These are phyloP conservation scores for Dromaius novaehollandiae DNA, from an alignment of 2,113 vertebrate species.

Conservation along the genomic window DNA sequence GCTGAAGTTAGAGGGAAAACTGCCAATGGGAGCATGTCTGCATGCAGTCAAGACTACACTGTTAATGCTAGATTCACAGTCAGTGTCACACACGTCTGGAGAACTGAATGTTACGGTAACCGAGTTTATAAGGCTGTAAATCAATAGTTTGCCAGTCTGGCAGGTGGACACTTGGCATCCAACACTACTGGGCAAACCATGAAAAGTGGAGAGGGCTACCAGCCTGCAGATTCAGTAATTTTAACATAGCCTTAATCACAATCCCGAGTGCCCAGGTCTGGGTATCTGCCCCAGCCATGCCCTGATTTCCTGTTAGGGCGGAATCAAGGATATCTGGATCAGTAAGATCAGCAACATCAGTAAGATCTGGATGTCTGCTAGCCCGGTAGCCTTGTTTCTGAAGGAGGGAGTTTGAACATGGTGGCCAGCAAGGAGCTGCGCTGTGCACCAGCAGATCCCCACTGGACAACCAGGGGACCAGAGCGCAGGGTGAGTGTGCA, in stretches of 20 bases:
- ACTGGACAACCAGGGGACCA: background rate
- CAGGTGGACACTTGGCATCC: background rate
- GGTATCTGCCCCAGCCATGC: too few relatives aligned
- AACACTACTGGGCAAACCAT: background rate
- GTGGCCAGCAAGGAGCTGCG: background rate
- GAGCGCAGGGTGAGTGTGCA: background rate
- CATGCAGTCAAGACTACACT: background rate
- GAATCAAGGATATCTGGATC: too few relatives aligned
- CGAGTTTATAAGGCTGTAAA: background rate
- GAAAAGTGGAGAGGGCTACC: too few relatives aligned
- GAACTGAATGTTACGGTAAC: background rate
- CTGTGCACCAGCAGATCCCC: background rate
- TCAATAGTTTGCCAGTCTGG: background rate
- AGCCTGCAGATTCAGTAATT: too few relatives aligned
- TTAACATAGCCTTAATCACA: too few relatives aligned
- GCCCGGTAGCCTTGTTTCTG: too few relatives aligned
- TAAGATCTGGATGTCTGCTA: too few relatives aligned
- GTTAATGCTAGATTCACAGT: rapidly evolving
- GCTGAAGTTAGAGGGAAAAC: background rate
- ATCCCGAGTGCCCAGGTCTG: too few relatives aligned
- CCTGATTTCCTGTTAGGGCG: too few relatives aligned
- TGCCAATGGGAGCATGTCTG: rapidly evolving
- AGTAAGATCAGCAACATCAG: too few relatives aligned
- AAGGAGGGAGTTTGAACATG: background rate
- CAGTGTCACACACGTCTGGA: background rate